Conservation (phyloP, 2,888 invertebrate genomes). For the Macrophya alboannulata region DNA sequence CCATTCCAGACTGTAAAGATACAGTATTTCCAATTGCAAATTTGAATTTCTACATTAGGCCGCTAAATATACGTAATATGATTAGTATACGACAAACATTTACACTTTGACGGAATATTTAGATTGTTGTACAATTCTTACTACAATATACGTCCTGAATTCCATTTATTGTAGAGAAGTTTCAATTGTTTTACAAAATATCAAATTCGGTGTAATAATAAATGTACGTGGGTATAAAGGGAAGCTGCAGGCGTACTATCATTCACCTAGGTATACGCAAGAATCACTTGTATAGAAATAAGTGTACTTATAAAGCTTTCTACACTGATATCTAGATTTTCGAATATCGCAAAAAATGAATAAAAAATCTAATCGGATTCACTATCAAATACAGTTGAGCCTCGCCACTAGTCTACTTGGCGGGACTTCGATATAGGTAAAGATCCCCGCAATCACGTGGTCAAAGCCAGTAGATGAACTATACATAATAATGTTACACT, state of each 20-base stretch:
- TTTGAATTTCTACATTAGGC: conserved; percentile 12
- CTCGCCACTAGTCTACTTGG: neutral
- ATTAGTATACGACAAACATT: neutral
- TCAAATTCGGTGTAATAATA: too few species aligned
- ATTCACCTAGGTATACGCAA: too few species aligned
- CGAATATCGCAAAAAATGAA: neutral
- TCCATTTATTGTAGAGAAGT: too few species aligned
- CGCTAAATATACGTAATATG: neutral
- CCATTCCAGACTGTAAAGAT: neutral
- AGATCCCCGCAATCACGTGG: neutral
- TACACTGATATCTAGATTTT: neutral
- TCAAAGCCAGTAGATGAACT: neutral
- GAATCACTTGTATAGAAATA: neutral
- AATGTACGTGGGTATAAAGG: neutral
- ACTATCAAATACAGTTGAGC: neutral
- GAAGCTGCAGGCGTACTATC: neutral
- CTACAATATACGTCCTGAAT: too few species aligned
- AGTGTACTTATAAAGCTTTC: neutral
- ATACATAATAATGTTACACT: neutral
- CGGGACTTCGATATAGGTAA: neutral
- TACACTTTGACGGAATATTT: neutral
- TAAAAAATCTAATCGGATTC: neutral
- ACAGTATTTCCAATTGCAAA: neutral
- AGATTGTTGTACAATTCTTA: neutral
- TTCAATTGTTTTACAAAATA: too few species aligned